These are phyloP conservation scores for Apamea crenata DNA, from an alignment of 2,888 invertebrate genomes.

Conservation along the genomic window DNA sequence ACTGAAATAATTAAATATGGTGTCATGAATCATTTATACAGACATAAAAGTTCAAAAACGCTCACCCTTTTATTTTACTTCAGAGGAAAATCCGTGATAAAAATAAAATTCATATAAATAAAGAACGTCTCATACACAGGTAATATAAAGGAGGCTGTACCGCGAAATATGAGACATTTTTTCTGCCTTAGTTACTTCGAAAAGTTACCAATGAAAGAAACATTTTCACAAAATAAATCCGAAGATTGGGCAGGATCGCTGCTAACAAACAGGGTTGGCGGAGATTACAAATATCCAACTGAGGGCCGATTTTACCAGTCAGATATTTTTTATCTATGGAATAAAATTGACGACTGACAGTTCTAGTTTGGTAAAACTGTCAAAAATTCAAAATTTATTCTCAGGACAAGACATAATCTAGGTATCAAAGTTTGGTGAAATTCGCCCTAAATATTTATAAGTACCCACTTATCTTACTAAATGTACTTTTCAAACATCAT, in stretches of 20 bases:
- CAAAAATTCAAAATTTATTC: too few relatives aligned
- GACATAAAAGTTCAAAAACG: slow-evolving; percentile 1
- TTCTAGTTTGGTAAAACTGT: too few relatives aligned
- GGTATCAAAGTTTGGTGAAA: too few relatives aligned
- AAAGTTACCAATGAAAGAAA: slow-evolving; percentile 59
- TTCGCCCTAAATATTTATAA: neutral
- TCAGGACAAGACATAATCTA: too few relatives aligned
- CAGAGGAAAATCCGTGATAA: slow-evolving; percentile 7
- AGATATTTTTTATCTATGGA: neutral
- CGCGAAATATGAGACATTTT: slow-evolving; percentile 41
- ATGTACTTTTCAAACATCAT: neutral
- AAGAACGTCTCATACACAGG: slow-evolving; percentile 1
- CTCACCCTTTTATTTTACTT: neutral
- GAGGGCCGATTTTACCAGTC: too few relatives aligned
- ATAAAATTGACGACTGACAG: too few relatives aligned
- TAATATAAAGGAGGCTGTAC: slow-evolving; percentile 3
- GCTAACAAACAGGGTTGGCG: slow-evolving; percentile 41
- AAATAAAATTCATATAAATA: slow-evolving; percentile 26
- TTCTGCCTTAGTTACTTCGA: slow-evolving; percentile 53
- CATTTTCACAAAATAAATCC: slow-evolving; percentile 61
- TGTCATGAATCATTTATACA: neutral
- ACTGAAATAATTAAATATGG: neutral
- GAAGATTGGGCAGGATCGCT: slow-evolving; percentile 44
- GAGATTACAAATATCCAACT: slow-evolving; percentile 33
- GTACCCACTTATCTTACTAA: neutral